These are phyloP conservation scores for Knipowitschia caucasica DNA, from an alignment of 2,797 vertebrate genomes.

Conservation along the genomic window DNA sequence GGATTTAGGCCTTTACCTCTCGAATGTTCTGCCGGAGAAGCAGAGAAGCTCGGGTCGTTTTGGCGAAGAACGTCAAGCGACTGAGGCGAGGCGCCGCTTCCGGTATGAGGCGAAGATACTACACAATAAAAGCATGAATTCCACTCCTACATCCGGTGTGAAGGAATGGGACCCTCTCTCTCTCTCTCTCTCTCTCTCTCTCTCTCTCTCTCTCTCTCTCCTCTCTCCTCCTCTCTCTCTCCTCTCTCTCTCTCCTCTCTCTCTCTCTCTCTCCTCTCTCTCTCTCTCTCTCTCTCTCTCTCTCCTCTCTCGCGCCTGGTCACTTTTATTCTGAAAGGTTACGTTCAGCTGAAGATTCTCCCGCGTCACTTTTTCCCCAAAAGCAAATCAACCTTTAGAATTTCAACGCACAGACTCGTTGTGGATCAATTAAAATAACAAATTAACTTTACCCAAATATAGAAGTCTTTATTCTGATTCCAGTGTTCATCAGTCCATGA, in stretches of 20 bases:
- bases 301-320: too few species aligned
- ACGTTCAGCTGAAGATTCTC: constrained; percentile 12
- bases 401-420: too few species aligned
- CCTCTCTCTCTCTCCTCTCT: too few species aligned
- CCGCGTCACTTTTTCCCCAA: too few species aligned
- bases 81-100: not conserved
- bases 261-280: not conserved
- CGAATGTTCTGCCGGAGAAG: constrained; percentile 64
- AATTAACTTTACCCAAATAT: too few species aligned
- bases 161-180: too few species aligned
- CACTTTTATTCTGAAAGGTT: constrained; percentile 48
- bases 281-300: not conserved
- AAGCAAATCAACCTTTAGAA: too few species aligned
- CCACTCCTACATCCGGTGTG: not conserved
- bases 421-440: too few species aligned
- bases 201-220: not conserved
- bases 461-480: too few species aligned
- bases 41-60: constrained; percentile 39
- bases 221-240: too few species aligned
- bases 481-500: too few species aligned
- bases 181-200: not conserved
- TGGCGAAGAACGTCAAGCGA: constrained; percentile 14
- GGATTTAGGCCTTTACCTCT: constrained; percentile 58
- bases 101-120: not conserved
- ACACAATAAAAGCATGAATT: not conserved